Percentiles rank a stretch among this genome's conserved stretches.
Evolutionary conservation across 2,113 vertebrate species (phyloP).

Genomic region (Tyto alba): DNA sequence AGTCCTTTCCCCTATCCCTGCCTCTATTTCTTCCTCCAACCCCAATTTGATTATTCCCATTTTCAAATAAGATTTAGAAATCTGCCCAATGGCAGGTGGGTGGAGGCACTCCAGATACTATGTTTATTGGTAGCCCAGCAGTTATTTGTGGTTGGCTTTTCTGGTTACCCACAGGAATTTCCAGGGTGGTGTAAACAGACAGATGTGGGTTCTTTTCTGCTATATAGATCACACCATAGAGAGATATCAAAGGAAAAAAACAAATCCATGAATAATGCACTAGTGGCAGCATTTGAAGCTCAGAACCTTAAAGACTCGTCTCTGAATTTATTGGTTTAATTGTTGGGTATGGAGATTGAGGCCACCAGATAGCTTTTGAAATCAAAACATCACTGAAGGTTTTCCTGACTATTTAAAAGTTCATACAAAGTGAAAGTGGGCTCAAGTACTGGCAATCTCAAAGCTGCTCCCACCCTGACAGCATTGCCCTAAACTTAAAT

Average conservation of each 20-base stretch:
- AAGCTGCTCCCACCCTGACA: not conserved
- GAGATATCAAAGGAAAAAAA: conserved; percentile 35
- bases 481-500: not conserved
- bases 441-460: not conserved
- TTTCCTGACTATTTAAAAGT: not conserved
- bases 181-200: conserved; percentile 52
- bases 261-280: conserved; percentile 43
- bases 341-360: not conserved
- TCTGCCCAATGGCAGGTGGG: conserved; percentile 36
- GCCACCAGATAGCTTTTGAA: not conserved
- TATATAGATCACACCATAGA: conserved; percentile 38
- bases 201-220: conserved; percentile 40
- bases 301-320: conserved; percentile 18
- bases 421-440: not conserved
- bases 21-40: not conserved
- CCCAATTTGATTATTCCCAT: not conserved
- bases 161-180: conserved; percentile 56
- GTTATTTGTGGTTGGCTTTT: conserved; percentile 44
- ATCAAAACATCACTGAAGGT: not conserved
- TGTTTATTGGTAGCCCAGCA: conserved; percentile 34
- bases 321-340: conserved; percentile 28
- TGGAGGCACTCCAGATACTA: conserved; percentile 10
- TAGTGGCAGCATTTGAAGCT: not conserved
- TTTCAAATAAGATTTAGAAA: not conserved
- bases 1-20: not conserved